Evolutionary conservation across 2,888 invertebrate species (phyloP).

Genomic region (Galeruca laticollis): DNA sequence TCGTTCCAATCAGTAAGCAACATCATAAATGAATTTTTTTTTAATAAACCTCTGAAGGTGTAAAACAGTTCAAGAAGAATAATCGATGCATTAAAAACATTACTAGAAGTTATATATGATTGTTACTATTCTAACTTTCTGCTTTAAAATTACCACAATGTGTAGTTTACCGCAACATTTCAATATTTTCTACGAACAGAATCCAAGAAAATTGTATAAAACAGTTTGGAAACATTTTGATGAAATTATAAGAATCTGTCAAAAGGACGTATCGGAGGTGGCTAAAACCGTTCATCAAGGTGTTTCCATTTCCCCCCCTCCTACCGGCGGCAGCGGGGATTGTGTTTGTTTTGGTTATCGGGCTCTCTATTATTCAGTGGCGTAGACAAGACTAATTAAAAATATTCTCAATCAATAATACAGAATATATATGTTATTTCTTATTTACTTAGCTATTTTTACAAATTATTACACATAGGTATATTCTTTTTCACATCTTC

Average conservation of each 20-base stretch:
- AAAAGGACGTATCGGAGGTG: constrained; percentile 60
- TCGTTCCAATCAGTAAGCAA: no score
- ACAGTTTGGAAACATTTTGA: constrained; percentile 68
- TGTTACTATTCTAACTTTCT: neutral
- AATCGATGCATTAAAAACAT: neutral
- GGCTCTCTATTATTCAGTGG: constrained; percentile 55
- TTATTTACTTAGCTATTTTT: no score
- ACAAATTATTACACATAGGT: no score
- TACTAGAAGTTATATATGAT: neutral
- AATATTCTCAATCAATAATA: constrained; percentile 7
- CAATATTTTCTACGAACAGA: neutral
- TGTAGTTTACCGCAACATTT: neutral
- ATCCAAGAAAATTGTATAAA: constrained; percentile 11
- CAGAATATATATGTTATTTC: neutral
- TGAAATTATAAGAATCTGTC: constrained; percentile 52
- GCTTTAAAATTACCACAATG: neutral
- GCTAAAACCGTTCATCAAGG: constrained; percentile 68
- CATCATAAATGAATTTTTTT: no score
- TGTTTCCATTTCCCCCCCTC: constrained; percentile 67
- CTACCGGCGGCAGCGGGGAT: constrained; percentile 63
- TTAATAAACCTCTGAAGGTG: no score
- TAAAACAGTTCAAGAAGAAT: no score
- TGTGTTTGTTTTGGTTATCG: constrained; percentile 62
- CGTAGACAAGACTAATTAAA: constrained; percentile 11
- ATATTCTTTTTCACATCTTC: no score